Base-by-base conservation (phyloP, 2,888 invertebrate species). In the Lasioglossum zephyrum region DNA sequence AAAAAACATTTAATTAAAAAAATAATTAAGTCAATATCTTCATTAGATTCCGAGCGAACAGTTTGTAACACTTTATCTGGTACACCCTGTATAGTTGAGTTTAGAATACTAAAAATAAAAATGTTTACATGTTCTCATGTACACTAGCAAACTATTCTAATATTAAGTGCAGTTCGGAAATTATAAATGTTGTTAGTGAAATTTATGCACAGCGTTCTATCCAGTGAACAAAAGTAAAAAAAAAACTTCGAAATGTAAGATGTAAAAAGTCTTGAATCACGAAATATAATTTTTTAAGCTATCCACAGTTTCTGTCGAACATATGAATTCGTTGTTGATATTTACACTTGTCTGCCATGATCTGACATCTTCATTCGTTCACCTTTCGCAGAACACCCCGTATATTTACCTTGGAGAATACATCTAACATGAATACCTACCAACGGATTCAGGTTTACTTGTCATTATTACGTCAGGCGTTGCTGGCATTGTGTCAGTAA, bases 401-500 rank as follows among this genome's bases (percentile, higher is more conserved):
- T 69, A 69, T 69, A 69, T 36, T 69, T 39, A 69, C 69, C 39
- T 39, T 39, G 22, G 41, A 41, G 13, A 13, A 41, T n/a, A 73
- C 11, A 47, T 18, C 36, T 57, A 9, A 1, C 44, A 49, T 16
- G 16, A 22, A 79, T 36, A 92, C 91, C 78, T 88, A 93, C 95
- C 95, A 69, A 93, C 91, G 77, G 94, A 92, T 81, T 95, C 95
- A 22, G 93, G 91, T 82, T 95, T 95, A 44, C 90, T 93, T 0
- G 93, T 91, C 57, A 91, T 90, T 63, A 94, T 90, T 63, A 94
- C 93, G 77, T 95, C 95, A 6, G 95, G 95, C 5, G 95, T 95
- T 13, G 94, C 92, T 53, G 95, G 95, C 94, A 95, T 94, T 31
- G 94, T 91, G 57, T 95, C 95, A 0, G 95, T 91, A 22, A 96